A percentile compares a stretch with the other conserved stretches of the same genome.
phyloP scores from a whole-genome alignment of 2,113 vertebrate genomes.

The Notothenia coriiceps region DNA sequence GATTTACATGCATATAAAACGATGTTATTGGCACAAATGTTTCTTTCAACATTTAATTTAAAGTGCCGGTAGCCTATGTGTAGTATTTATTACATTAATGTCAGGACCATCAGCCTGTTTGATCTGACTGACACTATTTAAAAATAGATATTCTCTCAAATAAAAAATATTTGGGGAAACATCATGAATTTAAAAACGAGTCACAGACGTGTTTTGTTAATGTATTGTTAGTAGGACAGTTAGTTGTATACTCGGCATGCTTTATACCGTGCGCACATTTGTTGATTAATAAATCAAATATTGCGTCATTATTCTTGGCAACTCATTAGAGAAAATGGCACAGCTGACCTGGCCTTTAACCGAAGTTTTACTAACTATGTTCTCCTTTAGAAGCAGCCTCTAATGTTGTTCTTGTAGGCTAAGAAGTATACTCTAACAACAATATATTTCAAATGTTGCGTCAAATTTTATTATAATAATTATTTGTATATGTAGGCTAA shows the following conservation, averaged over 20 bases:
- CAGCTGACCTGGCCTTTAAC: background rate
- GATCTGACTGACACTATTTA: background rate
- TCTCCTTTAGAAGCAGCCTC: background rate
- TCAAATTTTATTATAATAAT: background rate
- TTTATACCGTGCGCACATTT: background rate
- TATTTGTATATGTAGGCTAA: background rate
- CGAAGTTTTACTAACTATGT: background rate
- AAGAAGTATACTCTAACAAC: background rate
- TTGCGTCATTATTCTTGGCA: background rate
- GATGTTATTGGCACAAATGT: background rate
- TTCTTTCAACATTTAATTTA: too few relatives aligned
- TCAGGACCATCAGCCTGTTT: conserved; percentile 10
- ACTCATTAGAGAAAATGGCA: background rate
- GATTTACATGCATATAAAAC: background rate
- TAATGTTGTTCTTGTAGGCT: background rate
- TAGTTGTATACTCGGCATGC: background rate
- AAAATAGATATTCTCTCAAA: background rate
- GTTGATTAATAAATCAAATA: conserved; percentile 21
- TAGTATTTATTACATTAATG: background rate
- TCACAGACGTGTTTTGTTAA: background rate
- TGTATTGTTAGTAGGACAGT: background rate
- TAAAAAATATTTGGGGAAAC: background rate
- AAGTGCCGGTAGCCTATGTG: background rate
- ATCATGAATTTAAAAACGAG: too few relatives aligned
- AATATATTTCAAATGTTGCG: background rate